These are phyloP conservation scores for Spheniscus humboldti DNA, from an alignment of 2,797 vertebrate genomes.

Conservation along the genomic window DNA sequence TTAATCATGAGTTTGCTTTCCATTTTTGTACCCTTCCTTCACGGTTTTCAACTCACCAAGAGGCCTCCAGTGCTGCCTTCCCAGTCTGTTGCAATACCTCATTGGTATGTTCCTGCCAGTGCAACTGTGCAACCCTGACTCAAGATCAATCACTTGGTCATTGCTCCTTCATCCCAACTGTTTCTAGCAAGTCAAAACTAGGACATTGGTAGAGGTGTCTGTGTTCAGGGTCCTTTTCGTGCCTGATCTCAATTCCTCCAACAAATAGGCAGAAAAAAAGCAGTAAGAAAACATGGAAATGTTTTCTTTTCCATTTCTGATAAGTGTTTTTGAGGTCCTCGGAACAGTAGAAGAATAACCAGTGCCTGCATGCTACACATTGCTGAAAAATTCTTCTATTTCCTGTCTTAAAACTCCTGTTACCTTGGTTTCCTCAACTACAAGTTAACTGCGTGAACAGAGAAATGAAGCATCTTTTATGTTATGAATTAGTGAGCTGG, in stretches of 20 bases:
- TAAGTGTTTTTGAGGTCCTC: not conserved
- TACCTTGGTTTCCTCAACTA: not conserved
- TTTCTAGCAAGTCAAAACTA: not conserved
- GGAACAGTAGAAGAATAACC: not conserved
- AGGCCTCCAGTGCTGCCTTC: not conserved
- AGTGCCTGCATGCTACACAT: not conserved
- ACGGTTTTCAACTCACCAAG: not conserved
- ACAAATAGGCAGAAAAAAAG: not conserved
- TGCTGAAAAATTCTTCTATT: not conserved
- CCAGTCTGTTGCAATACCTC: not conserved
- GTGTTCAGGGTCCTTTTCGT: not conserved
- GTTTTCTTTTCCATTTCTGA: not conserved
- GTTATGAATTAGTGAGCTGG: not conserved
- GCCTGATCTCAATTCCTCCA: not conserved
- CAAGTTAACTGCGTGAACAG: not conserved
- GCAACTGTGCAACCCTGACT: not conserved
- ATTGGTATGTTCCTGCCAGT: not conserved
- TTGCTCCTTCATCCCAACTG: not conserved
- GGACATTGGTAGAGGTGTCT: not conserved
- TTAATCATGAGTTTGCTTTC: not conserved
- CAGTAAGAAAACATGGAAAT: not conserved
- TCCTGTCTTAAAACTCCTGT: not conserved
- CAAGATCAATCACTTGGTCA: not conserved
- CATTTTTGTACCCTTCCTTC: not conserved
- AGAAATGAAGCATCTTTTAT: not conserved